Evolutionary conservation across 2,113 vertebrate species (phyloP), one percentile per base, ranked within the genome.

Genomic region (Sylvia atricapilla): DNA sequence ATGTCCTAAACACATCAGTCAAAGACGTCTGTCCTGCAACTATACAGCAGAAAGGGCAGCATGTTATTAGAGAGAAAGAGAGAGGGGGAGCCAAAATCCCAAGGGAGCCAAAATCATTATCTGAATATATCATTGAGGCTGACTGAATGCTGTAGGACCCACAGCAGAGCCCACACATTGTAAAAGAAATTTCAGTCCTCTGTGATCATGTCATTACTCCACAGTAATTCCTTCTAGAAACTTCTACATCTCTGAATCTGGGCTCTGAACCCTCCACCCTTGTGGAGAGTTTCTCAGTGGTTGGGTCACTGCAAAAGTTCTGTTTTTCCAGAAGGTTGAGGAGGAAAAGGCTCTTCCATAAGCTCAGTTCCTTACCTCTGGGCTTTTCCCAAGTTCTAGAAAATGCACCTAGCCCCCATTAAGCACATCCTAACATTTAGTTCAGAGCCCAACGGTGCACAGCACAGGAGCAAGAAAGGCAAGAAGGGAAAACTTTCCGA

Each of bases 401-500:
- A 79, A 80, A 33, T 24, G 30, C 50, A 69, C 30, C 55, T 81
- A 84, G 25, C 11, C 43, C 13, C 27, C 25, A 56, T 33, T 87
- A 91, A 63, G 39, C 20, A 7, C 18, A 74, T 58, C 33, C 30
- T 31, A n/a, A 89, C 33, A 19, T 33, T 55, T 94, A 63, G 10
- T 41, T 43, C 20, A 27, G 77, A 33, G 81, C 41, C 46, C 27
- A 56, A 8, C 0, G 1, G 77, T 62, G 92, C 95, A 92, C 37
- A 72, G 37, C 37, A 39, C 8, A 55, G 55, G 50, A 86, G 13
- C 44, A 88, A 85, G 75, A 59, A 68, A 87, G 58, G 73, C 86
- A 95, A 95, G 96, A 93, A 75, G 67, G 84, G 49, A 43, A 96
- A 80, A 95, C 87, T 96, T 90, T 96, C 89, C 0, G 93, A 97